Conservation (phyloP, 2,113 vertebrate genomes). For the Eleginops maclovinus region DNA sequence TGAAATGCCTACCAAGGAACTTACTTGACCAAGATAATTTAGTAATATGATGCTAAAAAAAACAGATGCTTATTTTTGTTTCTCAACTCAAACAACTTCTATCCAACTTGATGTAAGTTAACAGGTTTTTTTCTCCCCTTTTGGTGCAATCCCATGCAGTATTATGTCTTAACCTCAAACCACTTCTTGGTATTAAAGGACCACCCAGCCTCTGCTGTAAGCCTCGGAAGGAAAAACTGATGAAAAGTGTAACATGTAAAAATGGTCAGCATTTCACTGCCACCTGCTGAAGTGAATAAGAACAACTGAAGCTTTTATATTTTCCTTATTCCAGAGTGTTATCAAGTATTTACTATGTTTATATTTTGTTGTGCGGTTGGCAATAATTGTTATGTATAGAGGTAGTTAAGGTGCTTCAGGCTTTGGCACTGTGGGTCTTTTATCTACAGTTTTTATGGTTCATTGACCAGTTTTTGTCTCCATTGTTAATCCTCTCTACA, state of each 20-base stretch:
- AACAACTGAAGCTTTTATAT: not conserved
- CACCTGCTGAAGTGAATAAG: conserved; percentile 29
- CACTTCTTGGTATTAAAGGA: not conserved
- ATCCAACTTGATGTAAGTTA: not conserved
- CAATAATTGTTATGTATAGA: not conserved
- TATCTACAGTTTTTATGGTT: conserved; percentile 30
- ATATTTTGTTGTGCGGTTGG: not conserved
- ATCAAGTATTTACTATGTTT: not conserved
- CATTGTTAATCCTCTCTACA: conserved; percentile 30
- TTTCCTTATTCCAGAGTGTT: not conserved
- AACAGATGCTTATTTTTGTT: not conserved
- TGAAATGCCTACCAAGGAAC: no score
- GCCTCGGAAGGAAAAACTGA: not conserved
- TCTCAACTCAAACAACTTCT: not conserved
- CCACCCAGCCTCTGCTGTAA: conserved; percentile 4
- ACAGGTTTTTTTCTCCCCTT: not conserved
- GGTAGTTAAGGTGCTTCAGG: not conserved
- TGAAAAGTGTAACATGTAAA: conserved; percentile 13
- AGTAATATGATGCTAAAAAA: not conserved
- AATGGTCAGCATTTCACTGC: conserved; percentile 39
- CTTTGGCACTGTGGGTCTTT: not conserved
- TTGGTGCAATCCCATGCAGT: not conserved
- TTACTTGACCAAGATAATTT: not conserved
- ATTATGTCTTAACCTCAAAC: not conserved
- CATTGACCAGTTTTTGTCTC: conserved; percentile 33